These are phyloP conservation scores for Drosophila asahinai DNA, from an alignment of 1,140 invertebrate genomes.

Conservation along the genomic window DNA sequence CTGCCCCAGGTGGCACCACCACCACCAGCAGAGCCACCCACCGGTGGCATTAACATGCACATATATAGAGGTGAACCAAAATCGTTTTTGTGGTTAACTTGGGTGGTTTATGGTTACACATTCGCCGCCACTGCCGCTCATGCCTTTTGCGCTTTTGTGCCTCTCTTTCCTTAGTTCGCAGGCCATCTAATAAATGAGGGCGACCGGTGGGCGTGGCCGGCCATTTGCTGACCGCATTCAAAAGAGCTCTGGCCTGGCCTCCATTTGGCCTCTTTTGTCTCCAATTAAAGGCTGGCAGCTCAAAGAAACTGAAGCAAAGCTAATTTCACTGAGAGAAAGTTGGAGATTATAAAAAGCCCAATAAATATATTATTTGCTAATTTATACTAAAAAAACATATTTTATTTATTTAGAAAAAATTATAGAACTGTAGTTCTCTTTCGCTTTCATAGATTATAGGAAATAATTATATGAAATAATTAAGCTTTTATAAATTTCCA, in stretches of 20 bases:
- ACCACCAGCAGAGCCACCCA: constrained; percentile 1
- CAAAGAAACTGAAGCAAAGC: constrained; percentile 29
- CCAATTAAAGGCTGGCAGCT: constrained; percentile 35
- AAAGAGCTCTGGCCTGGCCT: constrained; percentile 18
- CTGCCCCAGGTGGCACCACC: not conserved
- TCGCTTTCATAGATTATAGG: no score
- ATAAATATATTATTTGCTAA: not conserved
- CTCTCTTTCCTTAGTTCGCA: constrained; percentile 62
- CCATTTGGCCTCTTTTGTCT: constrained; percentile 34
- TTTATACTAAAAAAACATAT: not conserved
- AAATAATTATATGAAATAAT: no score
- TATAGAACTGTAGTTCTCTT: no score
- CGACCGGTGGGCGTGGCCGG: constrained; percentile 27
- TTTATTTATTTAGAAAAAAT: no score
- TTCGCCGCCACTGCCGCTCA: constrained; percentile 34
- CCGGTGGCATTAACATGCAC: constrained; percentile 59
- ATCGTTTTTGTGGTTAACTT: constrained; percentile 78
- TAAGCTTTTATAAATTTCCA: no score
- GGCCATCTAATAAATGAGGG: constrained; percentile 70
- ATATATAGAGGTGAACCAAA: constrained; percentile 50
- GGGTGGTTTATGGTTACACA: constrained; percentile 73
- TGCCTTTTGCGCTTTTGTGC: constrained; percentile 32
- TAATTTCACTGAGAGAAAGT: constrained; percentile 3
- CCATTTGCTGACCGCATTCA: constrained; percentile 36
- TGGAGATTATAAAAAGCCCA: accelerated